phyloP scores from a whole-genome alignment of 2,888 invertebrate species.

The Lathronympha strigana region DNA sequence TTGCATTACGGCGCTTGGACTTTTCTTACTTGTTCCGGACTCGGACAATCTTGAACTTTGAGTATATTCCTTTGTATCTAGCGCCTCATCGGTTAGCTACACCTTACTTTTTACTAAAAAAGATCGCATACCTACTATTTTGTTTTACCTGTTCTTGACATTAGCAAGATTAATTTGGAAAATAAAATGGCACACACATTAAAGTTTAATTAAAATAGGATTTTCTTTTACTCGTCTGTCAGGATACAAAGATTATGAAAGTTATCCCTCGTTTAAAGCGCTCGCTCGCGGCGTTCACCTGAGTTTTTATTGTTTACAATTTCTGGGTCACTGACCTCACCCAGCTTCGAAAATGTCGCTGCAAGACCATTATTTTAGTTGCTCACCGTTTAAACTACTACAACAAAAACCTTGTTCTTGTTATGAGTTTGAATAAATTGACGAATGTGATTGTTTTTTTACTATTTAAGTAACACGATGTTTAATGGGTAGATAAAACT shows the following conservation, averaged over 20 bases:
- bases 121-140: too few relatives aligned
- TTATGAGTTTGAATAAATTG: too few relatives aligned
- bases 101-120: too few relatives aligned
- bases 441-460: too few relatives aligned
- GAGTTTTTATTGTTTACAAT: conserved; percentile 40
- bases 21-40: conserved; percentile 11
- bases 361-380: conserved; percentile 30
- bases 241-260: conserved; percentile 24
- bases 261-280: conserved; percentile 17
- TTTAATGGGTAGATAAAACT: neutral
- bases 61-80: too few relatives aligned
- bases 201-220: neutral
- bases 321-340: conserved; percentile 34
- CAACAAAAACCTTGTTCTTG: too few relatives aligned
- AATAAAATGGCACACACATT: too few relatives aligned
- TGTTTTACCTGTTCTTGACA: too few relatives aligned
- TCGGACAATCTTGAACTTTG: too few relatives aligned
- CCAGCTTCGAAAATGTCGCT: conserved; percentile 34
- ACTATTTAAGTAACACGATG: neutral
- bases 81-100: too few relatives aligned
- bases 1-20: conserved; percentile 11
- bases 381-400: neutral
- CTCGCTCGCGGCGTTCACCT: conserved; percentile 26
- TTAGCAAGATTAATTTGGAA: too few relatives aligned
- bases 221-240: neutral